Percentiles rank a stretch among this genome's conserved stretches.
phyloP scores from a whole-genome alignment of 2,888 invertebrate genomes.

The Callyntrura sp. region DNA sequence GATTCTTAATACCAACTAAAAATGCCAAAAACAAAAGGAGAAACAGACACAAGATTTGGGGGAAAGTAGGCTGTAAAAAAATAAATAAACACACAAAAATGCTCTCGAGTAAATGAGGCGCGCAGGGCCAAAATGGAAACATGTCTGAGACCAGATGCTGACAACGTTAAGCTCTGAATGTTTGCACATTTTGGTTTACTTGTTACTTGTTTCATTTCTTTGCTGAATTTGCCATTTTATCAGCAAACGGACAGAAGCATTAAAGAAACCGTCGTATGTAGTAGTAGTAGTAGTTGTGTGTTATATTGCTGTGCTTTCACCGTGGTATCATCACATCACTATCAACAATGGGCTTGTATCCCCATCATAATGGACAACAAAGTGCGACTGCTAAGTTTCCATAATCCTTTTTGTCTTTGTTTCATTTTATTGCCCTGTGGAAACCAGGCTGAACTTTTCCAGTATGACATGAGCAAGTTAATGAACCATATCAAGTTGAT shows the following conservation, averaged over 20 bases:
- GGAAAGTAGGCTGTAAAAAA: constrained; percentile 15
- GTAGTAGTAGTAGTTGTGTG: too few relatives aligned
- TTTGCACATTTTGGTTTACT: constrained; percentile 36
- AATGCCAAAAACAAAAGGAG: constrained; percentile 6
- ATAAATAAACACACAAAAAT: constrained; percentile 27
- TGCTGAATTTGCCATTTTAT: neutral
- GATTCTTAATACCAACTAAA: constrained; percentile 27
- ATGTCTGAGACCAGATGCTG: neutral
- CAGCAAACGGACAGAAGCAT: constrained; percentile 5
- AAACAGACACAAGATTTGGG: neutral
- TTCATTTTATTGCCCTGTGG: constrained; percentile 17
- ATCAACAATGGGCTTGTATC: constrained; percentile 46
- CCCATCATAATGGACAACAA: constrained; percentile 53
- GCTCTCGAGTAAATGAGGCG: constrained; percentile 22
- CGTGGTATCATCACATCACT: constrained; percentile 38
- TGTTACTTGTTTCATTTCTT: neutral
- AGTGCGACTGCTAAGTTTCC: constrained; percentile 27
- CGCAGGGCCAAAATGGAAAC: neutral
- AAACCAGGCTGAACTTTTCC: constrained; percentile 66
- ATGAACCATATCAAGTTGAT: constrained; percentile 74
- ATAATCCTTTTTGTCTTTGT: constrained; percentile 66
- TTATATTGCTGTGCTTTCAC: neutral
- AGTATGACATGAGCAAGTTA: constrained; percentile 69
- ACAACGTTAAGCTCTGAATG: constrained; percentile 7
- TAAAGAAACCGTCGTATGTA: too few relatives aligned